phyloP scores from a whole-genome alignment of 2,888 invertebrate species.

The Neoaliturus tenellus region DNA sequence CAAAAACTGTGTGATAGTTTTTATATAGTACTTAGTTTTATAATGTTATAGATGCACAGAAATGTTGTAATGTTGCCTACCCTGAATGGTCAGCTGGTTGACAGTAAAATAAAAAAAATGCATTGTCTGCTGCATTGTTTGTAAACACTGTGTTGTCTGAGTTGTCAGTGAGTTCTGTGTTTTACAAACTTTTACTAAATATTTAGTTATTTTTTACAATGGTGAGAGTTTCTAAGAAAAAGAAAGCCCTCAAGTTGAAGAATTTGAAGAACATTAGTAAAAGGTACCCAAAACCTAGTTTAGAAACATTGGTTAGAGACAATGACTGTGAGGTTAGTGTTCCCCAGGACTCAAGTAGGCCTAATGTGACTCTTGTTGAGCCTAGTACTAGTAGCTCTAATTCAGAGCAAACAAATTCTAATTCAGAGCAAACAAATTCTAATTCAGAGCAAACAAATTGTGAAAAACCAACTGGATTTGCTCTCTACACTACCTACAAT shows the following conservation, averaged over 20 bases:
- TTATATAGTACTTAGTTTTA: slow-evolving; percentile 13
- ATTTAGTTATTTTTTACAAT: slow-evolving; percentile 19
- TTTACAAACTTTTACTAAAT: slow-evolving; percentile 16
- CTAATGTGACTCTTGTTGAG: slow-evolving; percentile 15
- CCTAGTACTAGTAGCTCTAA: slow-evolving; percentile 21
- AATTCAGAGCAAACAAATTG: slow-evolving; percentile 13
- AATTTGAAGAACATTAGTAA: slow-evolving; percentile 1
- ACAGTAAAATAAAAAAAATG: slow-evolving; percentile 7
- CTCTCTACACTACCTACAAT: slow-evolving; percentile 38
- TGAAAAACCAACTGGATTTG: slow-evolving; percentile 45
- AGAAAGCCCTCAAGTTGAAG: slow-evolving; percentile 1
- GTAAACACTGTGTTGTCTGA: slow-evolving; percentile 9
- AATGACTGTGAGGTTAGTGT: slow-evolving; percentile 7
- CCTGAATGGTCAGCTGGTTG: slow-evolving; percentile 13
- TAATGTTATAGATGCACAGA: slow-evolving; percentile 7
- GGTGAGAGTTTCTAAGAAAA: slow-evolving; percentile 24
- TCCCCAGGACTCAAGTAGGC: slow-evolving; percentile 13
- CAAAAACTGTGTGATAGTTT: slow-evolving; percentile 13
- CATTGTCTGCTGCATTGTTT: slow-evolving; percentile 13
- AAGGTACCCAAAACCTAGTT: not conserved
- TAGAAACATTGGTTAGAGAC: slow-evolving; percentile 13
- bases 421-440: slow-evolving; percentile 19
- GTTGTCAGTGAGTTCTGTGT: slow-evolving; percentile 13
- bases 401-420: slow-evolving; percentile 19
- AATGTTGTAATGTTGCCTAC: slow-evolving; percentile 13